Conservation (phyloP, 2,797 vertebrate genomes). For the Pseudotriccus pelzelni region DNA sequence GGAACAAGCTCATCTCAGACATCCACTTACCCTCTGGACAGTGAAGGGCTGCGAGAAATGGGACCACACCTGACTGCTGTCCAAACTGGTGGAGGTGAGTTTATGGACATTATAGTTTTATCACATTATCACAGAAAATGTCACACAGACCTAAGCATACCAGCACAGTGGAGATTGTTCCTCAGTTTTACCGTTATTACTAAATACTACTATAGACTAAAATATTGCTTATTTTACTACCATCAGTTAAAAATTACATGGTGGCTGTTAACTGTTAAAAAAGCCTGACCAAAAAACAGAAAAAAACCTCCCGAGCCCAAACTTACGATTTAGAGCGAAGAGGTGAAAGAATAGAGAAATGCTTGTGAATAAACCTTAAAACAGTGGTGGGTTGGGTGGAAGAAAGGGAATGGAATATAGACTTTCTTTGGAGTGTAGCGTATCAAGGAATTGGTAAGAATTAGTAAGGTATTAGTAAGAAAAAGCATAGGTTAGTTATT, state of each 20-base stretch:
- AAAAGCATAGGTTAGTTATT: background rate
- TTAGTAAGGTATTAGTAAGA: background rate
- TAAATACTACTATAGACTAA: too few species aligned
- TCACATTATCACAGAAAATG: background rate
- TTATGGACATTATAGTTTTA: background rate
- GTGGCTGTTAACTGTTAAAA: background rate
- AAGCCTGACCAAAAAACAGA: background rate
- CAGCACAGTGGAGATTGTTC: background rate
- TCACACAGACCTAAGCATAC: background rate
- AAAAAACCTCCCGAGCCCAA: accelerated
- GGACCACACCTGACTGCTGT: slow-evolving; percentile 70
- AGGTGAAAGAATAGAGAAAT: background rate
- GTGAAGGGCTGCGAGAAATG: slow-evolving; percentile 81
- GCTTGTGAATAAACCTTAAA: background rate
- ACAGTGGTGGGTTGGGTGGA: background rate
- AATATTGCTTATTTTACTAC: background rate
- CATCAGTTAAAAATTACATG: background rate
- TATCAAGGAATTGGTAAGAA: background rate
- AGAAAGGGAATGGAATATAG: background rate
- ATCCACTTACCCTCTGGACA: slow-evolving; percentile 72
- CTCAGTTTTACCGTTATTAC: background rate
- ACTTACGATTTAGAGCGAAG: background rate
- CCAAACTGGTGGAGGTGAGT: slow-evolving; percentile 70
- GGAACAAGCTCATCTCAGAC: slow-evolving; percentile 57
- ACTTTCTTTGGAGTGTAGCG: background rate